These are phyloP conservation scores for Lithodes maja DNA, from an alignment of 2,888 invertebrate genomes.

Conservation along the genomic window DNA sequence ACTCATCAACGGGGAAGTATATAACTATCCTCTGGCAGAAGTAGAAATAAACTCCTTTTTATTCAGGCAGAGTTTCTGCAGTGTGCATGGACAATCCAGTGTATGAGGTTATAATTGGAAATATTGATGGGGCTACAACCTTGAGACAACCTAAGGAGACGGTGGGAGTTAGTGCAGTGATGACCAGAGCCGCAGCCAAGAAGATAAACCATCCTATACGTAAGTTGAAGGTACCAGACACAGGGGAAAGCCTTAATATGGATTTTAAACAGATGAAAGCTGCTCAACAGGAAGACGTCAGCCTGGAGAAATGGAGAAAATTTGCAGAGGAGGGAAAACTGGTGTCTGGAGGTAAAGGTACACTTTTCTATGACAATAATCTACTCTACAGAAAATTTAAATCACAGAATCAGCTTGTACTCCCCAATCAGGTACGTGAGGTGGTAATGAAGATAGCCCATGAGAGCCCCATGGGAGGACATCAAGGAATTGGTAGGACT, in stretches of 20 bases:
- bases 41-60: background rate
- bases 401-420: background rate
- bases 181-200: background rate
- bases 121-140: too few relatives aligned
- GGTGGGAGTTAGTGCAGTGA: too few relatives aligned
- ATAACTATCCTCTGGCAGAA: background rate
- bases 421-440: background rate
- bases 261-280: background rate
- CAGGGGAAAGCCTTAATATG: background rate
- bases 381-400: background rate
- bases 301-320: background rate
- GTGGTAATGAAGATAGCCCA: background rate
- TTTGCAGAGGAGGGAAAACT: background rate
- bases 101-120: background rate
- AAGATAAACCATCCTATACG: background rate
- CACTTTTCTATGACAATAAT: background rate
- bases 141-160: too few relatives aligned
- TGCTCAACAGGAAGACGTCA: background rate
- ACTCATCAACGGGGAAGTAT: background rate
- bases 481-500: background rate
- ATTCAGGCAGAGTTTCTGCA: background rate
- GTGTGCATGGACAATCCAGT: constrained; percentile 15
- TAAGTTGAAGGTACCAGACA: background rate
- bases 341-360: background rate
- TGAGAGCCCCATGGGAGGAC: background rate